Evolutionary conservation across 1,140 invertebrate species (phyloP).

Genomic region (Lineus longissimus): DNA sequence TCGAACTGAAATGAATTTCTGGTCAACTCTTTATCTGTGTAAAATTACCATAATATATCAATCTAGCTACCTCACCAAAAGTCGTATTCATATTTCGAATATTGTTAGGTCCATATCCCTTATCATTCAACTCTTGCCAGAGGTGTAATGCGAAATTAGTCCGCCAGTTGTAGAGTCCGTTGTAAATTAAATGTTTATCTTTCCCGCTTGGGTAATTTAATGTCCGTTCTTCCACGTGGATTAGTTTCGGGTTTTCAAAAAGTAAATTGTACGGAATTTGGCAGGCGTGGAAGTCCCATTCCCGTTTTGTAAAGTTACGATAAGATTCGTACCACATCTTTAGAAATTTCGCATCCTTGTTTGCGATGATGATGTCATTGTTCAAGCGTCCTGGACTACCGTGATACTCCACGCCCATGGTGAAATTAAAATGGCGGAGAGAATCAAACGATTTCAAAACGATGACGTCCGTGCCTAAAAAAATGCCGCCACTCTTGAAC

Average conservation of each 20-base stretch:
- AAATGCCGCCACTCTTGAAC: slow-evolving; percentile 27
- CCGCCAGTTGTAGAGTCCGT: slow-evolving; percentile 21
- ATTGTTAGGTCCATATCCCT: not conserved
- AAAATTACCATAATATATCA: slow-evolving; percentile 15
- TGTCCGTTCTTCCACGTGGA: slow-evolving; percentile 21
- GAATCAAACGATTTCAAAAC: slow-evolving; percentile 20
- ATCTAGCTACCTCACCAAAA: slow-evolving; percentile 16
- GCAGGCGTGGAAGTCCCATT: too few relatives aligned
- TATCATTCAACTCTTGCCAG: slow-evolving; percentile 15
- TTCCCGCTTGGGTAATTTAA: slow-evolving; percentile 22
- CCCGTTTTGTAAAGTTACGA: not conserved
- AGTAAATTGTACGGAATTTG: too few relatives aligned
- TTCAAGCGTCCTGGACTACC: slow-evolving; percentile 11
- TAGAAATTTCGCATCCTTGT: not conserved
- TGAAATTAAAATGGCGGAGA: slow-evolving; percentile 16
- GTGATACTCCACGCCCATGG: slow-evolving; percentile 19
- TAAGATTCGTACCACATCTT: not conserved
- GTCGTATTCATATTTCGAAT: slow-evolving; percentile 16
- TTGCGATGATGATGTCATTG: too few relatives aligned
- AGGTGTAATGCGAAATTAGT: slow-evolving; percentile 25
- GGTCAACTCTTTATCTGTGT: too few relatives aligned
- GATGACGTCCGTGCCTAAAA: slow-evolving; percentile 28
- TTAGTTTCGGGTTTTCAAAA: slow-evolving; percentile 2
- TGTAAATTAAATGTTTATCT: slow-evolving; percentile 16
- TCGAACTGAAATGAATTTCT: too few relatives aligned